phyloP scores from a whole-genome alignment of 1,140 invertebrate genomes.

The Orius insidiosus region DNA sequence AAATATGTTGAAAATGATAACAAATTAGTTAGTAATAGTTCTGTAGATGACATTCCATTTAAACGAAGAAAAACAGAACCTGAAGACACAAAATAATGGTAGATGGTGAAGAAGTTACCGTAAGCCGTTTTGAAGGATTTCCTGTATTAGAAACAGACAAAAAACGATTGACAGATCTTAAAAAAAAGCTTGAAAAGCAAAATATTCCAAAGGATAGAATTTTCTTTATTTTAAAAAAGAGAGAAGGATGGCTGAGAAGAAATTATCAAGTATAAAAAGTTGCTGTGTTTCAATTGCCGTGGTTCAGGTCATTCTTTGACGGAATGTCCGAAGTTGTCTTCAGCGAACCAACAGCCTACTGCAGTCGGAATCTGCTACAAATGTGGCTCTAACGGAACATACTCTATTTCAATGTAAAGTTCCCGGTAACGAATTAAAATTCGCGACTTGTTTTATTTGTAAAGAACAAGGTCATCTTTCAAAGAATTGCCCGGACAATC shows the following conservation, averaged over 20 bases:
- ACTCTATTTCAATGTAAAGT: conserved; percentile 56
- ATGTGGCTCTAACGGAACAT: conserved; percentile 76
- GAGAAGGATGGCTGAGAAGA: conserved; percentile 51
- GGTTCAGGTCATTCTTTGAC: conserved; percentile 59
- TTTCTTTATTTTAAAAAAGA: conserved; percentile 45
- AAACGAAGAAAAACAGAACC: conserved; percentile 23
- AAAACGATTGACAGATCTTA: conserved; percentile 38
- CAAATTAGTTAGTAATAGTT: too few relatives aligned
- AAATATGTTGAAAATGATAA: too few relatives aligned
- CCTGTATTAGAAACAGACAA: conserved; percentile 53
- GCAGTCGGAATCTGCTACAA: conserved; percentile 57
- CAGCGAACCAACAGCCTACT: conserved; percentile 25
- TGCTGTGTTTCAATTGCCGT: conserved; percentile 64
- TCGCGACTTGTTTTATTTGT: conserved; percentile 71
- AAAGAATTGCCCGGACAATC: conserved; percentile 67
- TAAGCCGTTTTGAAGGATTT: conserved; percentile 48
- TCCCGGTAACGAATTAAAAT: conserved; percentile 46
- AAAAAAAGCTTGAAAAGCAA: conserved; percentile 43
- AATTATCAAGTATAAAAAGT: conserved; percentile 42
- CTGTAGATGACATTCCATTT: too few relatives aligned
- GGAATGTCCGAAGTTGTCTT: conserved; percentile 50
- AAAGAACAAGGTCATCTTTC: conserved; percentile 66
- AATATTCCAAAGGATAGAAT: conserved; percentile 51
- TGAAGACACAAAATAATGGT: conserved; percentile 21
- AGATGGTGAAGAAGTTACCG: conserved; percentile 41